Base-by-base conservation (phyloP, 2,888 invertebrate genomes). In the Latrodectus hesperus region DNA sequence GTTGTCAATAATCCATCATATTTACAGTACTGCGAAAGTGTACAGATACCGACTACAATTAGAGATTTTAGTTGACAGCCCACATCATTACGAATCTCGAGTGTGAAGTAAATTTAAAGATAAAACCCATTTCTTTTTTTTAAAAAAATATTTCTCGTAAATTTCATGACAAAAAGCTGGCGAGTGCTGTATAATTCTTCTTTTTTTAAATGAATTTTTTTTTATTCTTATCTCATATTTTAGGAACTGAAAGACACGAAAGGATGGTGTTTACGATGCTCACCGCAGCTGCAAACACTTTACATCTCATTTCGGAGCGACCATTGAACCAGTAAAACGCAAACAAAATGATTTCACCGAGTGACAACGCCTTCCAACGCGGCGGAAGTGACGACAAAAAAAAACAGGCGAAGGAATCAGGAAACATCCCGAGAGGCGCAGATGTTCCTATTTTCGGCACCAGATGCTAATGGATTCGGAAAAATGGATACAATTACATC, bases 321-420 rank as follows among this genome's bases (percentile, higher is more conserved):
- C 86, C 76, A 76, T 38, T 70, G 80, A 81, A 80, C 72, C 76
- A 71, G 49, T 53, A 55, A 81, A 76, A 72, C 17, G 17, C 49
- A 72, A 77, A 52, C 49, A 82, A 68, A 70, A 3, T 49, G 68
- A 76, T 38, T 38, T 53, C 16, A 75, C 38, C 51, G 72, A 81
- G 76, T 87, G 86, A 87, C 86, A 87, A 81, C 81, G 81, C 72
- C 77, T 81, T 65, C 72, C 51, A 82, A 72, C 76, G 70, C 67
- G 65, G 65, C 84, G 65, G 76, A 70, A 65, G 52, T 51, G 52
- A 52, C 65, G 49, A 74, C n/a, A 26, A 14, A 51, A 53, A 67
- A 77, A 77, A 76, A 67, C 17, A 73, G 22, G 73, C 12, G 64
- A 60, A 74, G 65, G 75, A 75, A 71, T 76, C 78, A 73, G 84